These are phyloP conservation scores for Setipinna tenuifilis DNA, from an alignment of 2,797 vertebrate species.

Conservation along the genomic window DNA sequence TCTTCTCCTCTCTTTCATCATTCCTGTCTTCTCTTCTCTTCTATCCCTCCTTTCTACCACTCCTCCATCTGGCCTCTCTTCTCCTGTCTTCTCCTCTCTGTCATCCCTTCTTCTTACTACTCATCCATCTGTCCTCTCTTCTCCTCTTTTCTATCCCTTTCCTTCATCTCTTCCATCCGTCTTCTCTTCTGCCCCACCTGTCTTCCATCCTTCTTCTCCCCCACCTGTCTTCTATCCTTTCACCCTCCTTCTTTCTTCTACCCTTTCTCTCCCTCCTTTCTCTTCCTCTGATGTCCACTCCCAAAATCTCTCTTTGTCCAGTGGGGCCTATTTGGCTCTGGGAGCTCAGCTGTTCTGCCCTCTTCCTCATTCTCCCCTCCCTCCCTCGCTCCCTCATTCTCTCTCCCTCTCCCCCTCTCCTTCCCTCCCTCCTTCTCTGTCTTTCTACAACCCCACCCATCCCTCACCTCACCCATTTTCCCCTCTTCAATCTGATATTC, in stretches of 20 bases:
- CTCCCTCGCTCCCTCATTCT: neutral
- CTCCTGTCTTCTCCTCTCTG: too few relatives aligned
- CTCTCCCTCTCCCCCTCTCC: neutral
- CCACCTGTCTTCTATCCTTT: neutral
- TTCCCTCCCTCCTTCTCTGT: neutral
- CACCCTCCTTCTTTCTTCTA: constrained; percentile 46
- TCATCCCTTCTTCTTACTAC: too few relatives aligned
- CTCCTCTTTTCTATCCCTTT: too few relatives aligned
- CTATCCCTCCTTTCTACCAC: too few relatives aligned
- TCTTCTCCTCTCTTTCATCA: too few relatives aligned
- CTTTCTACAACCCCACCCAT: constrained; percentile 42
- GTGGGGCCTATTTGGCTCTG: too few relatives aligned
- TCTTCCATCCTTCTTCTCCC: constrained; percentile 18
- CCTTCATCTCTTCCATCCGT: neutral
- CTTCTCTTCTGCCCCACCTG: neutral
- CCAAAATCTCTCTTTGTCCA: too few relatives aligned
- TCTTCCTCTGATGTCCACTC: neutral
- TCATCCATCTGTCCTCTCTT: too few relatives aligned
- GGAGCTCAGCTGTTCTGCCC: constrained; percentile 39
- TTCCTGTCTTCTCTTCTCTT: too few relatives aligned
- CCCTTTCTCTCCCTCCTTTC: too few relatives aligned
- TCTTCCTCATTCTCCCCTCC: constrained; percentile 27
- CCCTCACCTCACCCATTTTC: constrained; percentile 29
- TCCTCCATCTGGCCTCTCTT: too few relatives aligned
- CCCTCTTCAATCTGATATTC: neutral